Evolutionary conservation across 2,113 vertebrate genomes (phyloP).

Genomic region (Eudorcas thomsonii): DNA sequence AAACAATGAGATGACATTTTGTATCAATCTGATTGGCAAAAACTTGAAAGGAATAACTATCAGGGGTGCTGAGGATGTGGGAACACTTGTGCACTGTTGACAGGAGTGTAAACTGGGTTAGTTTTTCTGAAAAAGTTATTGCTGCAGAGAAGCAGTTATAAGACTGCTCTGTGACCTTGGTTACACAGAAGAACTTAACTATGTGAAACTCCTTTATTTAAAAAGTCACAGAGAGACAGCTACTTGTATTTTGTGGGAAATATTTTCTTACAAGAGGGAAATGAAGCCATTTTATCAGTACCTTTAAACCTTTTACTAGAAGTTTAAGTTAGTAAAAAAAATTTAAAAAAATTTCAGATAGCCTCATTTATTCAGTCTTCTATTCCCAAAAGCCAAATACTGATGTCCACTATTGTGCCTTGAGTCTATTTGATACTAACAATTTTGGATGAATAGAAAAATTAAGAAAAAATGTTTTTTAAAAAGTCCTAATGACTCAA

Average conservation of each 20-base stretch:
- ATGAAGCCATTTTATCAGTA: neutral
- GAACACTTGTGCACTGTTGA: neutral
- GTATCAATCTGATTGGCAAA: neutral
- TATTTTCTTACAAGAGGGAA: neutral
- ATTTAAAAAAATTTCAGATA: neutral
- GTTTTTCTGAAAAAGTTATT: neutral
- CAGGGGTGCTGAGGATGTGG: neutral
- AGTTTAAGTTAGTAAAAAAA: neutral
- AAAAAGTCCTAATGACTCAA: neutral
- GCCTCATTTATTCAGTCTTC: neutral
- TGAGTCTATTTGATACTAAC: neutral
- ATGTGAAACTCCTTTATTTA: neutral
- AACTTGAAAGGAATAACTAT: neutral
- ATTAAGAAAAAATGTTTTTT: neutral
- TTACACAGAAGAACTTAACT: neutral
- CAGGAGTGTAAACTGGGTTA: neutral
- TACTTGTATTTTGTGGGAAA: neutral
- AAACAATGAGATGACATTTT: neutral
- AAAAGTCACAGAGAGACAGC: neutral
- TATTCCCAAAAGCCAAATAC: neutral
- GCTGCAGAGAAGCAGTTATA: neutral
- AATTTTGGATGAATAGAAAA: neutral
- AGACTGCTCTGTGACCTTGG: neutral
- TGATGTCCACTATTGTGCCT: neutral
- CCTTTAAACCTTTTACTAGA: neutral